Base-by-base conservation (phyloP, 2,888 invertebrate species). In the Drymonia ruficornis region DNA sequence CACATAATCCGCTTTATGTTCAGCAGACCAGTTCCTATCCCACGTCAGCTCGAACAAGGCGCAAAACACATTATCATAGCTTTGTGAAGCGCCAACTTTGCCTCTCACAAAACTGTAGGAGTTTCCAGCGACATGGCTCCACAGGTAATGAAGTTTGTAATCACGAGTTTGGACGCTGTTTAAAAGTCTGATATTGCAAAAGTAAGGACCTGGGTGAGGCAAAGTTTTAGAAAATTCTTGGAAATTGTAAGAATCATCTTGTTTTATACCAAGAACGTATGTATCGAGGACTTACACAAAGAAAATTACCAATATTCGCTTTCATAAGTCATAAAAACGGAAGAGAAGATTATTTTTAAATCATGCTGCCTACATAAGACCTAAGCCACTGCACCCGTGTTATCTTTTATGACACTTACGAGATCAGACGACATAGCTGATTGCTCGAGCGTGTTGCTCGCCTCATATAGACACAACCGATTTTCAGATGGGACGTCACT, bases 71-170 rank as follows among this genome's bases (percentile, higher is more conserved):
- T 72, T 72, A 70, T 58, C 71, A 65, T 68, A 63, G 71, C 71
- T 72, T 70, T 72, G 70, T 60, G 57, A 49, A 45, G 16, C 53
- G 47, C 53, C 46, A 69, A 65, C 63, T 67, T 67, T 58, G 52
- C 63, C 67, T 65, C 74, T 73, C 67, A 62, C 74, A 64, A 70
- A 61, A 69, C 63, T 59, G 53, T 52, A 61, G 55, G 50, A 44
- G 55, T 56, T 60, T 57, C 53, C 50, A 28, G 57, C 53, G 43
- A 56, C 43, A 19, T 42, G 42, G 43, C 13, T 43, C 16, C 13
- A 43, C 43, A 55, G 54, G 66, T 65, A 68, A 68, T 61, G 59
- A 56, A 61, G 57, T 61, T 65, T 38, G 29, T 15, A 19, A 19
- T 43, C 43, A 43, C 6, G 43, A 43, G 43, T 43, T 43, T 43